These are phyloP conservation scores for Prunella himalayana DNA, from an alignment of 2,113 vertebrate species.

Conservation along the genomic window DNA sequence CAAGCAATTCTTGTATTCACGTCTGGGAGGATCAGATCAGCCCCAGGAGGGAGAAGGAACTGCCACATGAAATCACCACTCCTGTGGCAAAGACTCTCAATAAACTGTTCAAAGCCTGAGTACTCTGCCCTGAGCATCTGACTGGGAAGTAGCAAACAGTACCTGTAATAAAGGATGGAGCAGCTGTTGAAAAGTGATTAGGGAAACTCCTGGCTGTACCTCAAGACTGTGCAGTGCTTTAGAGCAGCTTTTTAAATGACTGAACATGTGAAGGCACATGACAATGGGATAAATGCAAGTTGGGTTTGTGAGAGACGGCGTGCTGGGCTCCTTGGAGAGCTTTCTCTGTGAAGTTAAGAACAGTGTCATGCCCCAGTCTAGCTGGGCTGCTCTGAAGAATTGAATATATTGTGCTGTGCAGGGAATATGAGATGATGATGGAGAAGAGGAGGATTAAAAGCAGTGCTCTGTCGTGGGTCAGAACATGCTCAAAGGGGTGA, in stretches of 20 bases:
- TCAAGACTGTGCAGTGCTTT: neutral
- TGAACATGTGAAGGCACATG: neutral
- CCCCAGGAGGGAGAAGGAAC: neutral
- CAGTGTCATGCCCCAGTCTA: neutral
- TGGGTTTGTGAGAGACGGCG: neutral
- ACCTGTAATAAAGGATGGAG: slow-evolving; percentile 23
- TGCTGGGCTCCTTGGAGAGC: neutral
- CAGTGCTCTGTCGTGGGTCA: neutral
- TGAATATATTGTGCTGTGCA: neutral
- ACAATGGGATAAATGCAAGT: neutral
- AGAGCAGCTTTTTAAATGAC: slow-evolving; percentile 7
- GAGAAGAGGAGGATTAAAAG: neutral
- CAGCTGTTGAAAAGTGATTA: slow-evolving; percentile 33
- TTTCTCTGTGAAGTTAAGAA: neutral
- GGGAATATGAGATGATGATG: neutral
- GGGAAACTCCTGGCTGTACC: slow-evolving; percentile 42
- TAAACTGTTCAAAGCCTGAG: slow-evolving; percentile 1
- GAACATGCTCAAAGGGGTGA: neutral
- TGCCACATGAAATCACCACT: neutral
- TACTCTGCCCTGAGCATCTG: slow-evolving; percentile 6
- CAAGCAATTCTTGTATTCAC: neutral
- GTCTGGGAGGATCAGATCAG: neutral
- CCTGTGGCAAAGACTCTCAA: neutral
- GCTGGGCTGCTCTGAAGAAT: neutral
- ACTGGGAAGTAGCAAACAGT: neutral